These are phyloP conservation scores for Piezodorus guildinii DNA, from an alignment of 1,140 invertebrate genomes.

Conservation along the genomic window DNA sequence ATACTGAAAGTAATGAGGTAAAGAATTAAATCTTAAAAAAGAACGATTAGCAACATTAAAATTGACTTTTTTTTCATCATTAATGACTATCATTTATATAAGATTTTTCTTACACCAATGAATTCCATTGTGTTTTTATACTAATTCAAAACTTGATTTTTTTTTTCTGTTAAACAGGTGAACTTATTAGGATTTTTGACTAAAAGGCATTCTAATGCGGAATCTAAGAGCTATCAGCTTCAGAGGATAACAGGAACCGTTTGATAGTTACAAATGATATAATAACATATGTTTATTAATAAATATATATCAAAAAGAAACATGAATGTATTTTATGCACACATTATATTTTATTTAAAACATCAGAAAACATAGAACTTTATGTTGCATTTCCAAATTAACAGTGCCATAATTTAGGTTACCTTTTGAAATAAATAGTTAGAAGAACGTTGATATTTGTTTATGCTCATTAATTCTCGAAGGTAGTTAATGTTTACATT, in stretches of 20 bases:
- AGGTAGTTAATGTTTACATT: slow-evolving; percentile 4
- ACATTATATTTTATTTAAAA: slow-evolving; percentile 12
- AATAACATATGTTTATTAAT: not conserved
- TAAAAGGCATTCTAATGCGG: not conserved
- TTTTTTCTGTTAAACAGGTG: not conserved
- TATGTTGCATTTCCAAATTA: slow-evolving; percentile 10
- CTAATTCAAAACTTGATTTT: no score
- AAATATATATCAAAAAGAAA: not conserved
- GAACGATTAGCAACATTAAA: no score
- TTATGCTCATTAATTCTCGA: slow-evolving; percentile 11
- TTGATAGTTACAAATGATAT: slow-evolving; percentile 1
- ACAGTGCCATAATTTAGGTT: slow-evolving; percentile 14
- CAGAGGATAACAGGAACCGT: slow-evolving; percentile 10
- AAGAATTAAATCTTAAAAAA: no score
- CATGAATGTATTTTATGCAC: slow-evolving; percentile 15
- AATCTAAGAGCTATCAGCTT: not conserved
- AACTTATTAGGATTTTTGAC: not conserved
- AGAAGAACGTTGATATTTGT: not conserved
- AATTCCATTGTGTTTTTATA: no score
- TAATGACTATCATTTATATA: no score
- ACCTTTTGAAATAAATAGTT: not conserved
- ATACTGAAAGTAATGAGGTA: no score
- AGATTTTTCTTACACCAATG: no score
- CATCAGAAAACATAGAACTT: not conserved
- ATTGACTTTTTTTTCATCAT: no score